Percentiles rank a stretch among this genome's conserved stretches.
Conservation (phyloP, 2,888 invertebrate genomes). For the Blastobasis adustella region DNA sequence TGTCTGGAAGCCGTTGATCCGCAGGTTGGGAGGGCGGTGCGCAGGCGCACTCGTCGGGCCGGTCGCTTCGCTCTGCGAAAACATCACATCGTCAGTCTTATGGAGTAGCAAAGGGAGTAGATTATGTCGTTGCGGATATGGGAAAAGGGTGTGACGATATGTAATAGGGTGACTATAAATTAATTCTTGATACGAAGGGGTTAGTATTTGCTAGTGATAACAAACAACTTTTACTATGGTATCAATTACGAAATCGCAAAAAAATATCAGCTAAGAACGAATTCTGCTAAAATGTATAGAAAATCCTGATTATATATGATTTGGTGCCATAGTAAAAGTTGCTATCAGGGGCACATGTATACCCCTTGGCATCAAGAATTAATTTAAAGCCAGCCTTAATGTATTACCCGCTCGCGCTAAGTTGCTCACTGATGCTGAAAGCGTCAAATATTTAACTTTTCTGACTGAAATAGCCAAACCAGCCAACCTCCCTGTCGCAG, state of each 20-base stretch:
- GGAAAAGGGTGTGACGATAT: no score
- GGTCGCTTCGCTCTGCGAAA: constrained; percentile 50
- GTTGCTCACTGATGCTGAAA: not conserved
- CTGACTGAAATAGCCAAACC: no score
- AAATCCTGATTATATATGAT: not conserved
- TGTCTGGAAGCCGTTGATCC: constrained; percentile 60
- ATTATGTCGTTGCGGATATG: no score
- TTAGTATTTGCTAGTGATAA: not conserved
- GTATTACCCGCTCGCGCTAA: not conserved
- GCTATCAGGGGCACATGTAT: not conserved
- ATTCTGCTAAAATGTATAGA: no score
- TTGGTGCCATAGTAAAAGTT: not conserved
- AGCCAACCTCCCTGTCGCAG: no score
- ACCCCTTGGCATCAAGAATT: not conserved
- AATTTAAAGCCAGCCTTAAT: not conserved
- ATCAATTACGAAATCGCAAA: no score
- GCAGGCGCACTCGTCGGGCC: constrained; percentile 43
- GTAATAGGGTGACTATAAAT: not conserved
- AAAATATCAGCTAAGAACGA: no score
- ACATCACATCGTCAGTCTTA: constrained; percentile 8
- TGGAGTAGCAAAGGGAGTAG: no score
- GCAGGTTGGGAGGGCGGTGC: constrained; percentile 58
- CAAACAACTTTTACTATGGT: not conserved
- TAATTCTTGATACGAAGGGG: not conserved
- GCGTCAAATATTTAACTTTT: no score